Base-by-base conservation (phyloP, 2,888 invertebrate species). In the Lordiphosa fenestrarum region DNA sequence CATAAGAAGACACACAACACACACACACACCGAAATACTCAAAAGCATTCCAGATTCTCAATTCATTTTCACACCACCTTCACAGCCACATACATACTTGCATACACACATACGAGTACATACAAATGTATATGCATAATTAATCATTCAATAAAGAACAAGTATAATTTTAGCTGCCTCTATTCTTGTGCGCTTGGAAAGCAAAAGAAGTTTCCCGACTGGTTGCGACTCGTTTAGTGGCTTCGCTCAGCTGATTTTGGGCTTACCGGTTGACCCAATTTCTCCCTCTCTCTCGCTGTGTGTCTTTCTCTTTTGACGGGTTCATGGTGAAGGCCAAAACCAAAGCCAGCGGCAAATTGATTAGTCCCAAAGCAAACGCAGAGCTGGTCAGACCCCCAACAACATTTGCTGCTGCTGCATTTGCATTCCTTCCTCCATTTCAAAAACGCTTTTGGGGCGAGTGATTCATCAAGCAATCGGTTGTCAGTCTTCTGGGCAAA, bases 241-340 rank as follows among this genome's bases (percentile, higher is more conserved):
- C 42, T 13, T 42, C 55, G 62, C 66, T 61, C 75, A 78, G 70
- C 75, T 80, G 76, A 65, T 63, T 23, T 63, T 33, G 56, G 54
- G 49, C 39, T 62, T 68, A 74, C 77, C 77, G 74, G 60, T 81
- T 80, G 80, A 73, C 80, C 81, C 74, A 76, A 61, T 71, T 76
- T 66, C 49, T 13, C 47, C 23, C 30, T 30, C 13, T 42, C 49
- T 35, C 13, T 36, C 23, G 23, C 30, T 42, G 15, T 15, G 15
- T 15, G 15, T 15, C 15, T 15, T 15, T 15, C 15, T 15, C 15
- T 15, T 15, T 15, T 15, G 15, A 15, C 15, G 15, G 2, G 15
- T 15, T 15, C 15, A 4, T 7, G 7, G 13, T 5, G 23, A 52
- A 36, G 53, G 54, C 64, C 67, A 67, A 62, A 67, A 61, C 69